These are phyloP conservation scores for Sebastes oblongus DNA, from an alignment of 2,797 vertebrate species.

Conservation along the genomic window DNA sequence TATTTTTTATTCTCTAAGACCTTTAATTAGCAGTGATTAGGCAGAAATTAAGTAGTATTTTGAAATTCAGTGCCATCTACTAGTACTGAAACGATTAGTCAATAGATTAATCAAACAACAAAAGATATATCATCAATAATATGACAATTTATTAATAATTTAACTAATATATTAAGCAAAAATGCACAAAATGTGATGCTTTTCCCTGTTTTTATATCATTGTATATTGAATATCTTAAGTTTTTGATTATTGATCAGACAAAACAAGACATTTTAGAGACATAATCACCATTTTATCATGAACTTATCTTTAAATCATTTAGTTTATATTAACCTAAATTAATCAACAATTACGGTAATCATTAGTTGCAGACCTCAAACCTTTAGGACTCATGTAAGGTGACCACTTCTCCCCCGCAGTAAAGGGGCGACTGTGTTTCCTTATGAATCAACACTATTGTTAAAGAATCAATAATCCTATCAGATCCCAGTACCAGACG, in stretches of 20 bases:
- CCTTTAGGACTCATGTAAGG: background rate
- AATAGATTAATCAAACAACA: background rate
- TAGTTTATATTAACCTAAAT: background rate
- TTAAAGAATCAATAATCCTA: slow-evolving; percentile 21
- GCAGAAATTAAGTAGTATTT: background rate
- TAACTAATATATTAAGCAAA: background rate
- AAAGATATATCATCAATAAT: background rate
- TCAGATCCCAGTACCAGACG: background rate
- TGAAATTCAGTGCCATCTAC: background rate
- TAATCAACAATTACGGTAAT: background rate
- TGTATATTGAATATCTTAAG: background rate
- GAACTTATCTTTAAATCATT: background rate
- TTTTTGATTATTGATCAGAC: background rate
- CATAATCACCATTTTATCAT: background rate
- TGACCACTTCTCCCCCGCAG: background rate
- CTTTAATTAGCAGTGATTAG: background rate
- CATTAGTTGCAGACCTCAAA: background rate
- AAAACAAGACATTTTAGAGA: background rate
- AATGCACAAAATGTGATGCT: background rate
- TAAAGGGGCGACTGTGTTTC: background rate
- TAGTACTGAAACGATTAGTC: background rate
- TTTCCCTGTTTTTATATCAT: background rate
- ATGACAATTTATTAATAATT: background rate
- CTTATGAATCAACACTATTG: background rate
- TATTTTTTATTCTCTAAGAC: background rate